phyloP scores from a whole-genome alignment of 2,888 invertebrate genomes.

The Brachynemurus nebulosus region DNA sequence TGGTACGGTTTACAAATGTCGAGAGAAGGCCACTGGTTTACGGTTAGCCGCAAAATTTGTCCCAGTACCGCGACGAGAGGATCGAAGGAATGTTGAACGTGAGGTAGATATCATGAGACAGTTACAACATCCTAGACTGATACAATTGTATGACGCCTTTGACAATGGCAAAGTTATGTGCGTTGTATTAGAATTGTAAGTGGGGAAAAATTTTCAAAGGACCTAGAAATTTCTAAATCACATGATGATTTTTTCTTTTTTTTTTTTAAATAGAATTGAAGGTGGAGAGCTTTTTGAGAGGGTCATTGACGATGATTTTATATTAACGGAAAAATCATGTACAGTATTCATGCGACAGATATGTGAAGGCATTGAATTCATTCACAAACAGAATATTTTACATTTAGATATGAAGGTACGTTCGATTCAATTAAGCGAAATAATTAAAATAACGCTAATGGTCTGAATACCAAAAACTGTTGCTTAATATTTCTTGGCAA shows the following conservation, averaged over 20 bases:
- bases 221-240: background rate
- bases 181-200: constrained; percentile 96
- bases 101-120: constrained; percentile 95
- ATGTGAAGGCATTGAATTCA: constrained; percentile 94
- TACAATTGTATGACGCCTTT: constrained; percentile 95
- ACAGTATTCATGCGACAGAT: constrained; percentile 96
- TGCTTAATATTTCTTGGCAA: no score
- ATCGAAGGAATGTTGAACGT: constrained; percentile 79
- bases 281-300: constrained; percentile 98
- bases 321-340: constrained; percentile 91
- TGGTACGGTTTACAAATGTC: constrained; percentile 89
- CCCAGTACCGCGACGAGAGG: constrained; percentile 69
- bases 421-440: constrained; percentile 2
- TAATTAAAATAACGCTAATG: constrained; percentile 1
- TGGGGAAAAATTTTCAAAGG: no score
- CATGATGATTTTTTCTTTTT: background rate
- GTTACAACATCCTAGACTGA: constrained; percentile 86
- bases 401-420: constrained; percentile 94
- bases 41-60: constrained; percentile 90
- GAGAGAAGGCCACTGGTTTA: constrained; percentile 65
- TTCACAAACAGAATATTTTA: constrained; percentile 87
- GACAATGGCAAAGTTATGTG: constrained; percentile 90
- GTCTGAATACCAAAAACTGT: no score
- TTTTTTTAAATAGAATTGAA: constrained; percentile 60
- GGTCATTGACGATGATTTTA: constrained; percentile 96